Evolutionary conservation across 2,888 invertebrate species (phyloP), one percentile per base, ranked within the genome.

Genomic region (Rhyacophila evoluta): DNA sequence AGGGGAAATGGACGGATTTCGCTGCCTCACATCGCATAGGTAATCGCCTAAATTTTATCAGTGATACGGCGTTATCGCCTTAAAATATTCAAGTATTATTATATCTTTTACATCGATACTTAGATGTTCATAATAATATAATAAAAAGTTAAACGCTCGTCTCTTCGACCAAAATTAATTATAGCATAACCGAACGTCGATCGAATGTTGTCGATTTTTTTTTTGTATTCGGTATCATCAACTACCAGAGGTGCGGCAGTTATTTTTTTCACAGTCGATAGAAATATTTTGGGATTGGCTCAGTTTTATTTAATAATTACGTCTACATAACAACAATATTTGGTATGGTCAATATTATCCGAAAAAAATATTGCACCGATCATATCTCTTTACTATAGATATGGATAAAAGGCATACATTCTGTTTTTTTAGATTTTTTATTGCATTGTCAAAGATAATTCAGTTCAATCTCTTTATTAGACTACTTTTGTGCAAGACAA

Each of bases 161-260:
- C 55, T 55, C 71, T 12, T 73, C 77, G 76, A 76, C 78, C 81
- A 67, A 78, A 78, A 80, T 79, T 81, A 81, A 81, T 81, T 79
- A 79, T 77, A 79, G 79, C 79, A 79, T 80, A 78, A 79, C 77
- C 41, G 19, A 73, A 36, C 72, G 29, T 27, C 74, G 75, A 80
- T 74, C 80, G 75, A 77, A 36, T 72, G 71, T 73, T 41, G 70
- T 55, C 33, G 10, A n/a, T 37, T 55, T 73, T 73, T 76, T 76
- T 77, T 72, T 38, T 73, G 12, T 36, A 67, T 33, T 39, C 10
- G 55, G 55, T 55, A 55, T 19, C 41, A 41, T 55, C 55, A 25
- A 25, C 55, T 55, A 19, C 55, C 55, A 55, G 8, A 69, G 77
- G 77, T 25, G 73, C 69, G 72, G 74, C 39, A 33, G 55, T 37